phyloP scores from a whole-genome alignment of 2,113 vertebrate species.

The Cettia cetti region DNA sequence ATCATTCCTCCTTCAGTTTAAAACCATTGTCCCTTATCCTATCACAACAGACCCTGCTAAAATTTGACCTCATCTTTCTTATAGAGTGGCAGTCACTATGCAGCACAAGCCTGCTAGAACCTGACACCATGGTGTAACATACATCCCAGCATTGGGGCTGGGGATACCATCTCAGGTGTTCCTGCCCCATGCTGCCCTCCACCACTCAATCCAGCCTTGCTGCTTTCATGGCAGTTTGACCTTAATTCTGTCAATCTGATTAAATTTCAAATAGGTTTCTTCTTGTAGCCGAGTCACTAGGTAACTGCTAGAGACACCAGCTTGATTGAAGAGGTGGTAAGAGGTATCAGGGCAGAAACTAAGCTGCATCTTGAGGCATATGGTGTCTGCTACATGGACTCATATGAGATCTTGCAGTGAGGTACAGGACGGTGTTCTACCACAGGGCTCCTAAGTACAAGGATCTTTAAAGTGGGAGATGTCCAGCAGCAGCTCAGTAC shows the following conservation, averaged over 20 bases:
- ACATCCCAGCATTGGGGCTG: background rate
- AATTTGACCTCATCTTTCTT: background rate
- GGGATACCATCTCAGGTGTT: background rate
- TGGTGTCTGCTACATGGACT: fast-evolving
- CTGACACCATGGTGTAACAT: background rate
- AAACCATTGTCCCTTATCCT: background rate
- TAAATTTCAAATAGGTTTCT: background rate
- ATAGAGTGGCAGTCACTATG: background rate
- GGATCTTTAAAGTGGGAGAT: background rate
- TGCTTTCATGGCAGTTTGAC: background rate
- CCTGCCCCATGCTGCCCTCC: background rate
- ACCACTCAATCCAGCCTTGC: background rate
- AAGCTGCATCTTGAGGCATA: background rate
- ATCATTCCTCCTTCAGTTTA: background rate
- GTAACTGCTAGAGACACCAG: background rate
- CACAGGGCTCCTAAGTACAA: background rate
- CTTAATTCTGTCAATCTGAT: background rate
- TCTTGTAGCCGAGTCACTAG: background rate
- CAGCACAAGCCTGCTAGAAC: background rate
- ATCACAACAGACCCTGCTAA: background rate
- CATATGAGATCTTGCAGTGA: background rate
- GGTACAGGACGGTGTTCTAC: background rate
- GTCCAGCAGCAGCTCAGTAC: background rate
- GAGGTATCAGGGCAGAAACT: background rate
- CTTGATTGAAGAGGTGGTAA: background rate